These are phyloP conservation scores for Oriolus oriolus DNA, from an alignment of 2,113 vertebrate genomes.

Conservation along the genomic window DNA sequence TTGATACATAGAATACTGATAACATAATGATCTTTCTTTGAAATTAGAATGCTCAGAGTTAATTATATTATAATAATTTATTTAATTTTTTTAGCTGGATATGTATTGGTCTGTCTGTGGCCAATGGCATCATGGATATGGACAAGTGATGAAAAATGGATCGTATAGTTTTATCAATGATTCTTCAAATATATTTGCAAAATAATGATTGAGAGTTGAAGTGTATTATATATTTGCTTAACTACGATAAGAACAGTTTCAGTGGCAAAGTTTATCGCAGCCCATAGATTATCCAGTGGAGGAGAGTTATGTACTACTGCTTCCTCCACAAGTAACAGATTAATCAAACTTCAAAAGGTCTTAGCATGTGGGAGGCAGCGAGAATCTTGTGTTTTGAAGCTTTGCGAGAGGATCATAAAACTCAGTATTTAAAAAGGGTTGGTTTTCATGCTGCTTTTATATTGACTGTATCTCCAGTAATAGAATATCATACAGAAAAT, in stretches of 20 bases:
- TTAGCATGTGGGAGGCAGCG: neutral
- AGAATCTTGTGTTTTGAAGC: neutral
- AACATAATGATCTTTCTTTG: neutral
- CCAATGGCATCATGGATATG: neutral
- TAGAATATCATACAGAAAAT: neutral
- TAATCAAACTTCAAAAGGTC: neutral
- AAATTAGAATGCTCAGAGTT: neutral
- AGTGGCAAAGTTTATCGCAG: neutral
- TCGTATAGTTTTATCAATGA: fast-evolving
- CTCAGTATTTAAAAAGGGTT: neutral
- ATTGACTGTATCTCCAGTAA: neutral
- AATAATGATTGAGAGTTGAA: neutral
- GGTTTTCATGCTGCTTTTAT: neutral
- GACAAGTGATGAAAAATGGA: neutral
- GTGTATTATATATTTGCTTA: neutral
- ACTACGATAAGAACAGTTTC: neutral
- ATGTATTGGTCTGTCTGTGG: neutral
- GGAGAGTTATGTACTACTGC: neutral
- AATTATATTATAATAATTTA: neutral
- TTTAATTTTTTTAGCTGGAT: neutral
- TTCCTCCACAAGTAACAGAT: neutral
- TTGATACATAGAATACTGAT: no score
- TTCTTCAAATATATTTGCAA: neutral
- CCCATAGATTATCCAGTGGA: neutral
- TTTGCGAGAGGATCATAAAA: neutral